Base-by-base conservation (phyloP, 2,797 vertebrate species). In the Myotis myotis region DNA sequence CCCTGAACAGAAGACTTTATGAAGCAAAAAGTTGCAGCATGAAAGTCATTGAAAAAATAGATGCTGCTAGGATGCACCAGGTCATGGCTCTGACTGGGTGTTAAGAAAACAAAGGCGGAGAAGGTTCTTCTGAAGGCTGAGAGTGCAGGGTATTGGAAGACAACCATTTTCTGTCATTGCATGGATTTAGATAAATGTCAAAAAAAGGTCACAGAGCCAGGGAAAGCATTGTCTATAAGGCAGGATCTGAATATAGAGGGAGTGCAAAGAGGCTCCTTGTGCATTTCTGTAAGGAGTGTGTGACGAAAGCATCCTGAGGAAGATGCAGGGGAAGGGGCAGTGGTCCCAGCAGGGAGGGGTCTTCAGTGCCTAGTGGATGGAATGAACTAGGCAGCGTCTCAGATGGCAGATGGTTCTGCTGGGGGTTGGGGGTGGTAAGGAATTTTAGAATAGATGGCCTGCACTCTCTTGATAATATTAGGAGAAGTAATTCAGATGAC, bases 361-460 rank as follows among this genome's bases (percentile, higher is more conserved):
- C 47, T 41, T n/a, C 1, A 0, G 16, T 0, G 20, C 2, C 0
- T 17, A 22, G 0, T 0, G 0, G 6, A 2, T 7, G 6, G 33
- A 38, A 5, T 6, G 8, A 38, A 23, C 13, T 2, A 8, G 30
- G 30, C 6, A 17, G 28, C 22, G 0, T 19, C 36, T 66, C n/a
- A 0, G 8, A 23, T 0, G 33, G 6, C 57, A 62, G 25, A 62
- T 30, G 28, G 28, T 20, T 49, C 28, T 33, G 5, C 16, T 15
- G 4, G 6, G 41, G 44, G 28, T 30, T 6, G 13, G 28, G 12
- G 28, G 2, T 62, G 0, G 10, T 22, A 20, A 22, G 55, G 10
- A 13, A 30, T 4, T 16, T 71, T 28, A 28, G 15, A 30, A 36
- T 13, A 5, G 62, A 33, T 1, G 16, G 12, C 36, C 17, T 19